Conservation (phyloP, 1,140 invertebrate genomes). For the Dreissena rostriformis region DNA sequence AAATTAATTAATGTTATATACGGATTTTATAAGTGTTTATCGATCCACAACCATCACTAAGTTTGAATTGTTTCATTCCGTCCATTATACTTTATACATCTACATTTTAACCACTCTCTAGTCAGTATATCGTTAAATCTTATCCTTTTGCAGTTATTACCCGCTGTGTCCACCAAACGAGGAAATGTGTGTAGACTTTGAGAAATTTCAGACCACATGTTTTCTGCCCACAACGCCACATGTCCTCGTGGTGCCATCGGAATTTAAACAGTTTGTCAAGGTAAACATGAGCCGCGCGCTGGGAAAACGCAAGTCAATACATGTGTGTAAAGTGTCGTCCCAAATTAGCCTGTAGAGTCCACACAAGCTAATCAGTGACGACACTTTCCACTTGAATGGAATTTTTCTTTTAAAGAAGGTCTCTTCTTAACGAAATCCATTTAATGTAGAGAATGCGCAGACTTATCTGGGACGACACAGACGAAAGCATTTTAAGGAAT, state of each 20-base stretch:
- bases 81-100: not conserved
- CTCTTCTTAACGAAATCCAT: no score
- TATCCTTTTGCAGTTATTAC: slow-evolving; percentile 84
- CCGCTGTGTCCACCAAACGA: slow-evolving; percentile 89
- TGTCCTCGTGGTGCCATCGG: slow-evolving; percentile 91
- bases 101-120: not conserved
- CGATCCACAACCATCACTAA: not conserved
- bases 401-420: no score
- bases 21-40: no score
- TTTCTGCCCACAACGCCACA: slow-evolving; percentile 87
- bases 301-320: no score
- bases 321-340: no score
- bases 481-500: no score
- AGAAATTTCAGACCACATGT: slow-evolving; percentile 84
- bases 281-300: slow-evolving; percentile 75
- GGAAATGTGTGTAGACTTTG: slow-evolving; percentile 87
- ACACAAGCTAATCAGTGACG: no score
- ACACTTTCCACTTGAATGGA: no score
- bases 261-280: slow-evolving; percentile 91
- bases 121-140: not conserved
- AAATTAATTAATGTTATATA: no score
- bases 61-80: not conserved
- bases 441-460: no score
- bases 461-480: no score
- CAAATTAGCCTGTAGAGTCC: no score